These are phyloP conservation scores for Brachymystax lenok DNA, from an alignment of 2,797 vertebrate genomes.

Conservation along the genomic window DNA sequence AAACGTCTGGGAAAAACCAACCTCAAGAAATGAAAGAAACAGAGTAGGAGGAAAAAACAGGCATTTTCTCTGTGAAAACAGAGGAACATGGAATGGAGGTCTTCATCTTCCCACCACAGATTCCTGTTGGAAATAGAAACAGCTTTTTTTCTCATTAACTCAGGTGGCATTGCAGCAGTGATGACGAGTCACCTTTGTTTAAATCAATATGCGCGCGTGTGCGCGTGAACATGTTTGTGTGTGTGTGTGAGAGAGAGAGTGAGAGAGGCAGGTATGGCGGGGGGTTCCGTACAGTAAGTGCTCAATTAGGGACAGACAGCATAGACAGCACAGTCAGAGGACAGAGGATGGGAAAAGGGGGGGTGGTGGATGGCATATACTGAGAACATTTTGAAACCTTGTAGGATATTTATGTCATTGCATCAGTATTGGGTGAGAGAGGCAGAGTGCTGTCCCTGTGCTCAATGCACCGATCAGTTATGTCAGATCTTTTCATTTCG, in stretches of 20 bases:
- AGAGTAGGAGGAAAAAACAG: constrained; percentile 12
- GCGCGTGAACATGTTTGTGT: neutral
- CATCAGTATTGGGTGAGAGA: constrained; percentile 63
- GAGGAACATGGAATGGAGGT: constrained; percentile 31
- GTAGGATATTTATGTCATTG: constrained; percentile 42
- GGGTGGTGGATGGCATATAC: constrained; percentile 15
- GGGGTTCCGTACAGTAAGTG: neutral
- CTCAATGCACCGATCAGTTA: neutral
- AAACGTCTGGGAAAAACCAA: constrained; percentile 14
- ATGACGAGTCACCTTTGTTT: constrained; percentile 53
- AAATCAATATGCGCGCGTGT: constrained; percentile 54
- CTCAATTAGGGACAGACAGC: constrained; percentile 27
- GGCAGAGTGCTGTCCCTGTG: constrained; percentile 41
- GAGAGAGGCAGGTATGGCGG: constrained; percentile 8
- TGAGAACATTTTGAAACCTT: neutral
- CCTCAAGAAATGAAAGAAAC: neutral
- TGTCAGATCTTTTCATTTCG: neutral
- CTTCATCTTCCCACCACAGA: constrained; percentile 39
- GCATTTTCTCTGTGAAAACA: constrained; percentile 33
- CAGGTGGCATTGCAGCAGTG: constrained; percentile 35
- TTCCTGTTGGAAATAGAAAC: constrained; percentile 47
- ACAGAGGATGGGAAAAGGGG: constrained; percentile 2
- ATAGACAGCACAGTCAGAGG: constrained; percentile 43
- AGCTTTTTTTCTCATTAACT: constrained; percentile 48
- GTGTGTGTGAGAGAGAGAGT: constrained; percentile 13